These are phyloP conservation scores for Callosobruchus maculatus DNA, from an alignment of 2,888 invertebrate species.

Conservation along the genomic window DNA sequence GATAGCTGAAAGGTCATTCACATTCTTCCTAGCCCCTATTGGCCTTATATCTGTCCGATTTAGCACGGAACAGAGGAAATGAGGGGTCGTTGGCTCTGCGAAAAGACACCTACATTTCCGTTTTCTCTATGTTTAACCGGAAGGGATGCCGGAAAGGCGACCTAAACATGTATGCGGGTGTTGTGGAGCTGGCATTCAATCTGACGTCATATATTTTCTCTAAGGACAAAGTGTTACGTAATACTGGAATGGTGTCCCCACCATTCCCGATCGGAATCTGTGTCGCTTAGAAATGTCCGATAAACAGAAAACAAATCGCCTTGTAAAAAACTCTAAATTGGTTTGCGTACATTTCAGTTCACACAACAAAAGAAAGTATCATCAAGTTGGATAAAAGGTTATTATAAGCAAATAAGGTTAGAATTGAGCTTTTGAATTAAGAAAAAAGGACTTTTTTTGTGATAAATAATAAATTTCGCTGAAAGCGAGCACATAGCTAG, in stretches of 20 bases:
- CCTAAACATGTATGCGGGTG: not conserved
- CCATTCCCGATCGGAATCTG: no score
- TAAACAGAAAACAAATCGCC: no score
- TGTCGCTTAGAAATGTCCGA: no score
- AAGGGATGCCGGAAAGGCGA: not conserved
- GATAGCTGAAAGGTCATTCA: not conserved
- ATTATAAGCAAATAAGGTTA: no score
- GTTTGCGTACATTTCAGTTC: no score
- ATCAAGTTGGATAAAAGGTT: no score
- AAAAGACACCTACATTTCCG: not conserved
- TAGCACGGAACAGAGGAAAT: not conserved
- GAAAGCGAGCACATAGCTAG: no score
- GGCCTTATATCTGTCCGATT: not conserved
- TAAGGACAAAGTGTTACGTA: not conserved
- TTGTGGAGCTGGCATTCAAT: not conserved
- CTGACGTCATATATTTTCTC: not conserved
- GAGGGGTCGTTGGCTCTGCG: not conserved
- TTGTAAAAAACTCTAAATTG: no score
- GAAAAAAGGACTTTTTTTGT: no score
- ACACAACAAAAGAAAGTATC: no score
- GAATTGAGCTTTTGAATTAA: no score
- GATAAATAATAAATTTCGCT: no score
- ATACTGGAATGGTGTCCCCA: not conserved
- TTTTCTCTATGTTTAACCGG: not conserved
- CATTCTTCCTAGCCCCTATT: not conserved